Evolutionary conservation across 2,113 vertebrate genomes (phyloP), one percentile per base, ranked within the genome.

Genomic region (Caranx ignobilis): DNA sequence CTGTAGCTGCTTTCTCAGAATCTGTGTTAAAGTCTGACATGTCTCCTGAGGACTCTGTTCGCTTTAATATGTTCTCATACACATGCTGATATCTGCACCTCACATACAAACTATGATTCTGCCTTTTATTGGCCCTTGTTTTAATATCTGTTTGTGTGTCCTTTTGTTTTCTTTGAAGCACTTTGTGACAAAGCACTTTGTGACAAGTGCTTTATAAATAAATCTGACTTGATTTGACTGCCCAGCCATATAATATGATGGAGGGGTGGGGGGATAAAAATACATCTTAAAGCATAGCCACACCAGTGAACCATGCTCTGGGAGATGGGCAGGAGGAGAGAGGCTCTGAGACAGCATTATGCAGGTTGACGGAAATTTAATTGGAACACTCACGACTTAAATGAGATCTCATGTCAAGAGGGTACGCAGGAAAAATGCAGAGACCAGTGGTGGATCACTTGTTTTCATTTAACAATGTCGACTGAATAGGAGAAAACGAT

Each of bases 351-450:
- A 81, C 73, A 77, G 57, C 32, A 54, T 87, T 75, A 78, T 66
- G 72, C 77, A 84, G 77, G 82, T 84, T 83, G 86, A 87, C 78
- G 75, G 75, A 68, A 90, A 82, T 81, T 70, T 78, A 84, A 81
- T 74, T 89, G 77, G 76, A 82, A 54, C 67, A 59, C 64, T 85
- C 41, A 37, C 68, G 67, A 76, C 62, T 71, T 80, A 80, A 84
- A 87, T 79, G 77, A 84, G 70, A 77, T 72, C 64, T 75, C 21
- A 18, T 84, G 78, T 81, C 69, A 81, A 75, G 65, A 72, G 62
- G 45, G 41, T 59, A 41, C 32, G 7, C 11, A 55, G 31, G 56
- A 52, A 83, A 83, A 41, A 65, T 31, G 47, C 18, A 57, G 18
- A 75, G 32, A 43, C 13, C 16, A 72, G 41, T n/a, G 52, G 72